Evolutionary conservation across 37 sponge, comb jelly and placozoan genomes (phyloP), one percentile per base, ranked within the genome.

Genomic region (Chondrilla cf. caribensis): DNA sequence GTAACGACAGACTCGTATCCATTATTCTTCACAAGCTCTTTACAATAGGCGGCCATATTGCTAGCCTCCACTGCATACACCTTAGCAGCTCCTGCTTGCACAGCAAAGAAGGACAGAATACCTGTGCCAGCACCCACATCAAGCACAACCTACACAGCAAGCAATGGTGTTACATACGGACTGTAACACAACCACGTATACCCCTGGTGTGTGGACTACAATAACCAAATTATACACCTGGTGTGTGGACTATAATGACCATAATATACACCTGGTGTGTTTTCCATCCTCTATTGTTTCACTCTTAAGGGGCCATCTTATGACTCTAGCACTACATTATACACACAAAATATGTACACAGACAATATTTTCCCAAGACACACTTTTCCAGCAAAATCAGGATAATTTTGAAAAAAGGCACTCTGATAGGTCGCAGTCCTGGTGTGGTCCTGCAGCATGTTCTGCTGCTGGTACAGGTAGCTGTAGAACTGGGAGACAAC

Each of bases 101-200:
- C 79, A 15, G 97, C 97, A 94, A 97, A 97, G 85, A 97, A 94
- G 0, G 97, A 97, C 15, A 97, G 83, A 21, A 94, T 91, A 3
- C 97, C 96, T 62, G 96, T 87, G 0, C 98, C 98, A 57, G 98
- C 95, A 41, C 98, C 98, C 25, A 97, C 98, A 75, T 97, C 98
- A 43, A 97, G 79, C 5, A 97, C 95, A 21, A 97, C 89, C 97
- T 97, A 79, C 14, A 8, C 32, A 38, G 18, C 72, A 47, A 47
- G 9, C 51, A 6, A 6, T 14, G 51, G 11, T 47, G 11, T 11
- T 47, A 14, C 6, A 11, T 37, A 37, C 9, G 73, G 66, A 70
- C 17, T 14, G 24, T 9, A 36, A 72, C 40, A 72, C 40, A 38
- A 21, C 4, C 40, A 62, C 64, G 15, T 15, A 78, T 9, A 78